Base-by-base conservation (phyloP, 2,113 vertebrate species). In the Tretioscincus oriximinensis region DNA sequence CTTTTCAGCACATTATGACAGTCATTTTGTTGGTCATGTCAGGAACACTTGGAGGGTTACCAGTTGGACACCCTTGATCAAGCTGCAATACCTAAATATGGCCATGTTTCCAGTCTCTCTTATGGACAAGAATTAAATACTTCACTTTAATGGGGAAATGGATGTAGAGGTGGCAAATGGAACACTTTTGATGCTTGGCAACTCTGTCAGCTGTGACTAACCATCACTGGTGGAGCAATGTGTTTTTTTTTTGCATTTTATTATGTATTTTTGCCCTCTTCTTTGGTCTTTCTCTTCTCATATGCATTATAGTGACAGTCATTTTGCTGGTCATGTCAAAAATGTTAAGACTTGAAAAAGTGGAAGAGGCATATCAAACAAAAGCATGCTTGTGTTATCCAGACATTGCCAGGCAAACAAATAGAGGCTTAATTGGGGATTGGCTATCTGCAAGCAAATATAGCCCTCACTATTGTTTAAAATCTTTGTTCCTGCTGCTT, bases 371-470 rank as follows among this genome's bases (percentile, higher is more conserved):
- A 0, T 1, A 80, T 77, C 45, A 61, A 79, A 83, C 49, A 5
- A 81, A 86, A 66, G 82, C 31, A 54, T 3, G 1, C 7, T 88
- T 24, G 31, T 31, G 1, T 20, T 81, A 73, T 58, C 66, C 67
- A 65, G 20, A 0, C 69, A 84, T 75, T 81, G 1, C 78, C 0
- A 1, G 70, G 67, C 78, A 84, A 84, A 85, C 16, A 84, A 83
- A 81, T 79, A 51, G 9, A 81, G 68, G 45, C 61, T 89, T 88
- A 88, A 77, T 85, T 86, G 85, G 68, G 63, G 78, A 81, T 81
- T 81, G 72, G 28, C 80, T 80, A 85, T 41, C 81, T 45, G 29
- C 58, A 72, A 78, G 24, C 10, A 60, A 0, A 1, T 10, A 45
- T 31, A 49, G 60, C 31, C 31, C 85, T 90, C 45, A 1, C 80